Base-by-base conservation (phyloP, 2,797 vertebrate species). In the Geotrypetes seraphini region DNA sequence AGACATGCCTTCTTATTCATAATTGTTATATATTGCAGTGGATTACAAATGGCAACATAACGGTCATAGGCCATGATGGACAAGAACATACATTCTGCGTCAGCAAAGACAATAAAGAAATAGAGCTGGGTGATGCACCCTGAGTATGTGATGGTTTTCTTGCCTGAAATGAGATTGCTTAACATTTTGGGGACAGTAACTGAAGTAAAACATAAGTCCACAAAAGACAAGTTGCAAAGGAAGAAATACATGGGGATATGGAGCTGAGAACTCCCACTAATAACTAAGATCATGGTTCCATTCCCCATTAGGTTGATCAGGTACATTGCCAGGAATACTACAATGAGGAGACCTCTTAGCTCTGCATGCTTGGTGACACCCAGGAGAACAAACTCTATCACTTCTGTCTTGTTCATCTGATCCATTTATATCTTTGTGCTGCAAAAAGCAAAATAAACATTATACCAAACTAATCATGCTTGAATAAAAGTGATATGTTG, bases 61-160 rank as follows among this genome's bases (percentile, higher is more conserved):
- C 55, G 51, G 25, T 73, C 66, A 6, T 56, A 67, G 0, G 61
- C 63, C 66, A 71, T 73, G 19, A 57, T 36, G 0, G 58, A 61
- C 19, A 73, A 34, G 29, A 73, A 30, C 6, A 71, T 65, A 38
- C 63, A 59, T 38, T 69, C 67, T 22, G 61, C 53, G 10, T 60
- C 54, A 1, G 57, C 58, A 8, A 44, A 35, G 35, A 73, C 71
- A 28, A 66, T 58, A 34, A 69, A 66, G 17, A 69, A 64, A 36
- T 65, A 73, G 5, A 73, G 46, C 10, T 71, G 65, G 4, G 57
- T 51, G 11, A 71, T 40, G 18, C 67, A 73, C 5, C 42, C 47
- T 5, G 28, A 16, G 4, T 69, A 66, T 10, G 65, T 69, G 38
- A 69, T 67, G 6, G 28, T 38, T 21, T 43, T 37, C 14, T 43